phyloP scores from a whole-genome alignment of 35 echinoderm and acorn worm genomes.

The Lytechinus pictus region DNA sequence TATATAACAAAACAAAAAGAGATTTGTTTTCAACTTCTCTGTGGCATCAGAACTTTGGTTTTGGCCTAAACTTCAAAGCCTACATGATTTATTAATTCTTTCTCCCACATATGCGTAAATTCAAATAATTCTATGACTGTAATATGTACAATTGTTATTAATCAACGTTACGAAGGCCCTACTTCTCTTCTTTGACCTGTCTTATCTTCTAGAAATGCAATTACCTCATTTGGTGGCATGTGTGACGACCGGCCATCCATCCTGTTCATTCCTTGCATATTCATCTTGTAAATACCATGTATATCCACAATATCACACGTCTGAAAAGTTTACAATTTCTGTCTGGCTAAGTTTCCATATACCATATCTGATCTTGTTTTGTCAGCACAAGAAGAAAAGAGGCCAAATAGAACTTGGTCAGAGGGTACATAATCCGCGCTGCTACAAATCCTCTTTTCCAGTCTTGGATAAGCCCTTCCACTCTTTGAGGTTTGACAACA shows the following conservation, averaged over 20 bases:
- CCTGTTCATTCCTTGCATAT: background rate
- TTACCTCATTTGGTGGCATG: constrained; percentile 7
- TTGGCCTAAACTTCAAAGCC: too few species aligned
- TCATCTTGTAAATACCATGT: background rate
- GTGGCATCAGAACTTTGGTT: too few species aligned
- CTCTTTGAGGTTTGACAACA: background rate
- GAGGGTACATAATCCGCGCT: background rate
- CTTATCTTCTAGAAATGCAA: background rate
- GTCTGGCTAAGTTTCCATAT: background rate
- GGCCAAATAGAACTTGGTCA: background rate
- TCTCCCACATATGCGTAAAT: too few species aligned
- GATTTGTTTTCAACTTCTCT: too few species aligned
- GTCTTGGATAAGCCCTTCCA: background rate
- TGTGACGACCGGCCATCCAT: background rate
- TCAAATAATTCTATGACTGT: too few species aligned
- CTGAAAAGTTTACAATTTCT: background rate
- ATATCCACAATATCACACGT: background rate
- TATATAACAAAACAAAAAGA: background rate
- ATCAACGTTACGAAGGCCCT: too few species aligned
- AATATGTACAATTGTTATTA: too few species aligned
- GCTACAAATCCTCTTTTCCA: background rate
- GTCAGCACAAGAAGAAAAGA: background rate
- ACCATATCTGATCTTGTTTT: background rate
- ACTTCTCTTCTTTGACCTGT: too few species aligned
- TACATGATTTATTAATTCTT: too few species aligned